Evolutionary conservation across 2,888 invertebrate genomes (phyloP), one percentile per base, ranked within the genome.

Genomic region (Nesidiocoris tenuis): DNA sequence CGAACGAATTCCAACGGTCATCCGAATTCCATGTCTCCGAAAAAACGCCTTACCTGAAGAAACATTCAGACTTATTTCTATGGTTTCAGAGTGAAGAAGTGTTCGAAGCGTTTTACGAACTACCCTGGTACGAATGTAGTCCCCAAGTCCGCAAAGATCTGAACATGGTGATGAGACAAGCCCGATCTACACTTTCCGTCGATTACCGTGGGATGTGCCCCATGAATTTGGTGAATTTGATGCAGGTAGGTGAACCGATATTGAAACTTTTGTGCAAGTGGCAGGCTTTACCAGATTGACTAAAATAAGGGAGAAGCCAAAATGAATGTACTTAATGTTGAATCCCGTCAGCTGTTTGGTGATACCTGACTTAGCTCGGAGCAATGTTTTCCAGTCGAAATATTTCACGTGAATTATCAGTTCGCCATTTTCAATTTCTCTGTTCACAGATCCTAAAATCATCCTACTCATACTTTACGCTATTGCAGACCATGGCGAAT

Each of bases 161-260:
- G 12, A 19, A 54, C 2, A 63, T 66, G 68, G 61, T 75, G 68
- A 18, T 75, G 2, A 61, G 75, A 56, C 75, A 75, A 17, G 68
- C 67, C 17, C 75, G 61, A 24, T 68, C n/a, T 5, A 61, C 68
- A 0, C 68, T 61, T 16, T 54, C 63, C 5, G 61, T 75, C 39
- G 68, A 75, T n/a, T 75, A 68, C 19, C 61, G 61, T 5, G 67
- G 22, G 0, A 25, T 23, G 0, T 59, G 61, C 5, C 59, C 39
- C 23, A 61, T 75, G 55, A 75, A 75, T 61, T 61, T 75, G 12
- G 63, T 21, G 3, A 63, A 59, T 54, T 68, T 75, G 17, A 75
- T 75, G 75, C 61, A 75, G 75, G 75, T 75, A 61, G 59, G 12
- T n/a, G n/a, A n/a, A n/a, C n/a, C n/a, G n/a, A n/a, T n/a, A n/a